These are phyloP conservation scores for Octopus sinensis DNA, from an alignment of 1,140 invertebrate species.

Conservation along the genomic window DNA sequence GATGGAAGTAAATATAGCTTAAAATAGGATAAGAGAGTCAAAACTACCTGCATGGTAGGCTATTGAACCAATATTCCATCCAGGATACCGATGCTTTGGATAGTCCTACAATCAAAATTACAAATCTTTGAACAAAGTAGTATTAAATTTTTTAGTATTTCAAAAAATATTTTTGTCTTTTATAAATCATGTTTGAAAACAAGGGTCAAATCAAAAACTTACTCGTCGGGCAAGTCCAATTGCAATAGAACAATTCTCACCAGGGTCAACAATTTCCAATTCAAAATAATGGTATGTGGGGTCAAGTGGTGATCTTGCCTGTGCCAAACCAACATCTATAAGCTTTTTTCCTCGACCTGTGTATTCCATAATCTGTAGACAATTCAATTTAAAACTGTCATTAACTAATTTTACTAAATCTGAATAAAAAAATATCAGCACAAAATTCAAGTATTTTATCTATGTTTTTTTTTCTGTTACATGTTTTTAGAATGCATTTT, in stretches of 20 bases:
- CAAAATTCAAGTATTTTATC: too few species aligned
- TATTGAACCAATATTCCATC: constrained; percentile 65
- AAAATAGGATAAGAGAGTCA: not conserved
- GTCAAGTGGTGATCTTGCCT: constrained; percentile 61
- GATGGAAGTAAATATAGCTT: not conserved
- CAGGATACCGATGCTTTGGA: constrained; percentile 63
- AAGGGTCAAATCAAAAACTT: constrained; percentile 24
- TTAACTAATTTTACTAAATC: too few species aligned
- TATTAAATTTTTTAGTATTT: not conserved
- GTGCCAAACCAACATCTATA: constrained; percentile 64
- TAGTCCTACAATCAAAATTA: constrained; percentile 58
- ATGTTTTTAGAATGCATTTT: too few species aligned
- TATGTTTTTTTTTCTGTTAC: too few species aligned
- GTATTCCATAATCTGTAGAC: constrained; percentile 61
- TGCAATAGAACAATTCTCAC: constrained; percentile 64
- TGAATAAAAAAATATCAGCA: too few species aligned
- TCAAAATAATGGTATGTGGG: constrained; percentile 65
- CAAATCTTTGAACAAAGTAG: not conserved
- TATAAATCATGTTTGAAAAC: not conserved
- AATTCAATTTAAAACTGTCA: too few species aligned
- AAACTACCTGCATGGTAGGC: constrained; percentile 63
- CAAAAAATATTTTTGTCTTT: not conserved
- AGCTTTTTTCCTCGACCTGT: constrained; percentile 62
- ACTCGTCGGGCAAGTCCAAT: constrained; percentile 64
- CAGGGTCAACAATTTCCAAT: constrained; percentile 65